Percentiles rank a stretch among this genome's conserved stretches.
These are phyloP conservation scores for Lucifuga dentata DNA, from an alignment of 2,113 vertebrate genomes.

Conservation along the genomic window DNA sequence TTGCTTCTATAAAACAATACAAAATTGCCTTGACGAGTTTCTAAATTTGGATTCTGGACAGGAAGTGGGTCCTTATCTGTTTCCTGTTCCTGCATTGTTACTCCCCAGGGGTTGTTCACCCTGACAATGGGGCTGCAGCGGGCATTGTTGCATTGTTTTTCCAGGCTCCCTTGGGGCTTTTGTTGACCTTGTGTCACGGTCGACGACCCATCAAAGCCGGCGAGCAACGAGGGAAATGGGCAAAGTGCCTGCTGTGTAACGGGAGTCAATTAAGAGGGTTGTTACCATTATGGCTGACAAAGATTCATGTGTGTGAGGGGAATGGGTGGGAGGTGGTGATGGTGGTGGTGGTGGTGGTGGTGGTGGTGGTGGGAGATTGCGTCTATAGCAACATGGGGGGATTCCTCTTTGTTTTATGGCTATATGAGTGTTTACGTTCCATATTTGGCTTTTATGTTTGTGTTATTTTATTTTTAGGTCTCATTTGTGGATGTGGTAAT, in stretches of 20 bases:
- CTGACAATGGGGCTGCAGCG: constrained; percentile 73
- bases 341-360: too few relatives aligned
- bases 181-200: constrained; percentile 40
- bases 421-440: too few relatives aligned
- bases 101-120: constrained; percentile 69
- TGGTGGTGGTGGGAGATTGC: too few relatives aligned
- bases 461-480: too few relatives aligned
- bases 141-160: constrained; percentile 79
- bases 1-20: constrained; percentile 36
- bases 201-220: constrained; percentile 48
- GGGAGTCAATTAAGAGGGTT: constrained; percentile 41
- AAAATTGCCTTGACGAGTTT: constrained; percentile 8
- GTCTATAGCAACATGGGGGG: too few relatives aligned
- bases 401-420: too few relatives aligned
- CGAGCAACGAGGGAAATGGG: constrained; percentile 39
- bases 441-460: too few relatives aligned
- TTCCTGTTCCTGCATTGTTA: constrained; percentile 76
- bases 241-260: constrained; percentile 21
- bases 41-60: constrained; percentile 72
- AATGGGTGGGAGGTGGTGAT: too few relatives aligned
- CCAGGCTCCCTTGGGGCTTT: constrained; percentile 30
- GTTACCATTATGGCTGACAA: constrained; percentile 18
- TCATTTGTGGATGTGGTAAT: too few relatives aligned
- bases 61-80: constrained; percentile 75
- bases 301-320: background rate